These are phyloP conservation scores for Cheilosia urbana DNA, from an alignment of 2,888 invertebrate genomes.

Conservation along the genomic window DNA sequence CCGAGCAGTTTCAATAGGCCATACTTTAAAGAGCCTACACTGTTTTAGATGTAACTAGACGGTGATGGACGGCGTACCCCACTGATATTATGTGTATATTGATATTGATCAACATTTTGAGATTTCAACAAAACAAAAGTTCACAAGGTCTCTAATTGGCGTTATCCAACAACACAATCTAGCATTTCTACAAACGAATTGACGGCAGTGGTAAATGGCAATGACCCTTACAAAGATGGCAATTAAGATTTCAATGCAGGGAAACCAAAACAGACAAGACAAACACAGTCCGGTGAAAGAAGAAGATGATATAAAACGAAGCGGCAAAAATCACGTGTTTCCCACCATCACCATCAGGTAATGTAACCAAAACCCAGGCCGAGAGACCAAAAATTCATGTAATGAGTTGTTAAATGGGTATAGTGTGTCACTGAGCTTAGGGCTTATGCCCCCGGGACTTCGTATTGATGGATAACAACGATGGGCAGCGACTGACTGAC, in stretches of 20 bases:
- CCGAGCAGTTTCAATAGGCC: too few species aligned
- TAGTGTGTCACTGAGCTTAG: constrained; percentile 28
- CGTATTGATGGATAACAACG: constrained; percentile 62
- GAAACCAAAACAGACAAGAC: constrained; percentile 21
- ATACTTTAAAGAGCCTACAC: too few species aligned
- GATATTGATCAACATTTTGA: too few species aligned
- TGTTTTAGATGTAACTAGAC: too few species aligned
- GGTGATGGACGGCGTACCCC: too few species aligned
- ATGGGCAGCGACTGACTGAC: constrained; percentile 24
- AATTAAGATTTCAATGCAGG: constrained; percentile 43
- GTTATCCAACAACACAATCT: constrained; percentile 21
- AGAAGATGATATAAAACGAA: constrained; percentile 20
- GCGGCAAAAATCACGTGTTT: constrained; percentile 44
- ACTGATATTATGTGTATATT: too few species aligned
- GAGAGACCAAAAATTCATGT: constrained; percentile 35
- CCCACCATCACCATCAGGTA: constrained; percentile 18
- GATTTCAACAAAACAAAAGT: not conserved
- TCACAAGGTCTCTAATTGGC: not conserved
- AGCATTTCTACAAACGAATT: constrained; percentile 33
- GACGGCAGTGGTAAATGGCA: constrained; percentile 58
- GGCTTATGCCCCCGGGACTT: constrained; percentile 14
- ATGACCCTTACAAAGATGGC: constrained; percentile 62
- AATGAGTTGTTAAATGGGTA: constrained; percentile 26
- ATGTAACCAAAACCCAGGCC: constrained; percentile 23
- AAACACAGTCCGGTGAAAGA: constrained; percentile 6